A percentile compares a stretch with the other conserved stretches of the same genome.
These are phyloP conservation scores for Labeo rohita DNA, from an alignment of 2,113 vertebrate genomes.

Conservation along the genomic window DNA sequence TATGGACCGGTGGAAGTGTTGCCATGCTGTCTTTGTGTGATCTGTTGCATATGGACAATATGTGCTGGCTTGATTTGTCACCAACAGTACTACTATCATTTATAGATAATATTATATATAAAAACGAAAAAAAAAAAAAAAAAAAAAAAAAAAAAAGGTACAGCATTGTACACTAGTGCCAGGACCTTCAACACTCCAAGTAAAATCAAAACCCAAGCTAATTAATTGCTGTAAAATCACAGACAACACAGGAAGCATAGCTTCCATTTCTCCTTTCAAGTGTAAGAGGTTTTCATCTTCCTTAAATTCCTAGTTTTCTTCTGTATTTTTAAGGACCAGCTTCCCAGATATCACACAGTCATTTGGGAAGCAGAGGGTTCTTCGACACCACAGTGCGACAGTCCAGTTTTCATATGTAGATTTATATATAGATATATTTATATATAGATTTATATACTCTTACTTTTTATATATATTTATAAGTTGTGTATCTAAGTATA, in stretches of 20 bases:
- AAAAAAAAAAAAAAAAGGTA: neutral
- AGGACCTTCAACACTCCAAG: constrained; percentile 34
- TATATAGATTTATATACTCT: constrained; percentile 45
- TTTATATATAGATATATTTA: constrained; percentile 23
- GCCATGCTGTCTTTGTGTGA: neutral
- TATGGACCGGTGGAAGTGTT: neutral
- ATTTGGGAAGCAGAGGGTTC: neutral
- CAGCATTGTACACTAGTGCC: constrained; percentile 36
- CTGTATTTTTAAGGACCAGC: neutral
- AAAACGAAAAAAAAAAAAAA: no score
- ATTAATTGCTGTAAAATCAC: constrained; percentile 32
- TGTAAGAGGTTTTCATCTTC: constrained; percentile 36
- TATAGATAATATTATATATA: constrained; percentile 1
- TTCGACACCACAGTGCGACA: constrained; percentile 30
- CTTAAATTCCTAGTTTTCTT: constrained; percentile 1
- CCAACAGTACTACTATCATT: neutral
- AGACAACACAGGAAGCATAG: constrained; percentile 29
- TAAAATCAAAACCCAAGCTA: constrained; percentile 34
- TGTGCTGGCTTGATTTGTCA: constrained; percentile 14
- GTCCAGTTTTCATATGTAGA: constrained; percentile 41
- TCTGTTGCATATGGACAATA: constrained; percentile 32
- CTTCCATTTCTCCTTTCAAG: constrained; percentile 13
- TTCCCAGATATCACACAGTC: neutral
- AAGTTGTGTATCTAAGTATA: constrained; percentile 34
- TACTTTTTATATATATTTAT: neutral